Evolutionary conservation across 2,888 invertebrate species (phyloP).

Genomic region (Smittia aterrima): DNA sequence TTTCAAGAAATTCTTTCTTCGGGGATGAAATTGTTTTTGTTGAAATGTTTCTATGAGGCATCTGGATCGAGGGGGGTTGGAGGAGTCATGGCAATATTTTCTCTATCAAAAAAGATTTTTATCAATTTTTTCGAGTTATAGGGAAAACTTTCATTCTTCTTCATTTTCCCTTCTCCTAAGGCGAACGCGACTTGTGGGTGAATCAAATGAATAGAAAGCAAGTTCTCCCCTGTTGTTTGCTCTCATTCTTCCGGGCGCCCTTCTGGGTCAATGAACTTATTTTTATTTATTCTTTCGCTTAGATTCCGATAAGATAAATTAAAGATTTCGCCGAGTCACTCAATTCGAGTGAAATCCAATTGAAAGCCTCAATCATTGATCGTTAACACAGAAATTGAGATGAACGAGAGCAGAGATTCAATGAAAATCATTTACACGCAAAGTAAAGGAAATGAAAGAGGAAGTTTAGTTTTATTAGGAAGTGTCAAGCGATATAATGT

Average conservation of each 20-base stretch:
- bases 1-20: background rate
- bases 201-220: too few relatives aligned
- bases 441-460: background rate
- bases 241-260: background rate
- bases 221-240: constrained; percentile 12
- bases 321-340: background rate
- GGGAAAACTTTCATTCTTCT: background rate
- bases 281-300: constrained; percentile 20
- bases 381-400: background rate
- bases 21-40: constrained; percentile 2
- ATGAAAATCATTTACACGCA: background rate
- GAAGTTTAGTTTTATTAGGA: constrained; percentile 7
- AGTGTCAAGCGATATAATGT: constrained; percentile 17
- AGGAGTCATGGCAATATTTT: background rate
- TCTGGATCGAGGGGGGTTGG: too few relatives aligned
- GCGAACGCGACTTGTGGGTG: too few relatives aligned
- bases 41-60: background rate
- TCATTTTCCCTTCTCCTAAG: too few relatives aligned
- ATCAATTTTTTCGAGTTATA: background rate
- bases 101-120: constrained; percentile 26
- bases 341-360: background rate
- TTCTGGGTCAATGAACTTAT: constrained; percentile 13
- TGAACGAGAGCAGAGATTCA: background rate
- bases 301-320: constrained; percentile 7
- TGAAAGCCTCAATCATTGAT: constrained; percentile 8